Percentiles rank a stretch among this genome's conserved stretches.
phyloP scores from a whole-genome alignment of 2,113 vertebrate genomes.

The Donacobius atricapilla region DNA sequence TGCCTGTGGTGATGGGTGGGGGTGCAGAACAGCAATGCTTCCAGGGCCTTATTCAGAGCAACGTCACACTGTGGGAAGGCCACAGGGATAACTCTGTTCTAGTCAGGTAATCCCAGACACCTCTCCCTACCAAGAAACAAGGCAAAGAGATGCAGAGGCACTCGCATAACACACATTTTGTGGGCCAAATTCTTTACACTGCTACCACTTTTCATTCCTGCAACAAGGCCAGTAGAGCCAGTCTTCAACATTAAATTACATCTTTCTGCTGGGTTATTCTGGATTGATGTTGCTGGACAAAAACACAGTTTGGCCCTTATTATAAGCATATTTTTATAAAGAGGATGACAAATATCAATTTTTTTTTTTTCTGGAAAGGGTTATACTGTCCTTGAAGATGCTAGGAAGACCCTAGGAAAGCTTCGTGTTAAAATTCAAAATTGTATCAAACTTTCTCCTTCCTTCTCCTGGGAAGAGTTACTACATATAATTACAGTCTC shows the following conservation, averaged over 20 bases:
- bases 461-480: neutral
- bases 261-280: neutral
- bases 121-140: neutral
- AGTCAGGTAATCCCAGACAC: neutral
- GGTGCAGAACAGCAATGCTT: accelerated
- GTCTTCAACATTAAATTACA: neutral
- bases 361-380: neutral
- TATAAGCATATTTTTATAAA: neutral
- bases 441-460: neutral
- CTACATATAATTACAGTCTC: neutral
- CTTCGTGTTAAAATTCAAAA: neutral
- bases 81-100: neutral
- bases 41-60: neutral
- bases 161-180: accelerated
- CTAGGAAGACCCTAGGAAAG: neutral
- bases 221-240: neutral
- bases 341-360: neutral
- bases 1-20: accelerated
- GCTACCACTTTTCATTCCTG: neutral
- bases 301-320: neutral
- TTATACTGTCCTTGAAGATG: neutral
- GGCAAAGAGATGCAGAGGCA: neutral
- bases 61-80: neutral
- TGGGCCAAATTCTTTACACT: neutral
- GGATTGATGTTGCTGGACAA: neutral